Percentiles rank a stretch among this genome's conserved stretches.
phyloP scores from a whole-genome alignment of 2,113 vertebrate genomes.

The Anoura caudifer region DNA sequence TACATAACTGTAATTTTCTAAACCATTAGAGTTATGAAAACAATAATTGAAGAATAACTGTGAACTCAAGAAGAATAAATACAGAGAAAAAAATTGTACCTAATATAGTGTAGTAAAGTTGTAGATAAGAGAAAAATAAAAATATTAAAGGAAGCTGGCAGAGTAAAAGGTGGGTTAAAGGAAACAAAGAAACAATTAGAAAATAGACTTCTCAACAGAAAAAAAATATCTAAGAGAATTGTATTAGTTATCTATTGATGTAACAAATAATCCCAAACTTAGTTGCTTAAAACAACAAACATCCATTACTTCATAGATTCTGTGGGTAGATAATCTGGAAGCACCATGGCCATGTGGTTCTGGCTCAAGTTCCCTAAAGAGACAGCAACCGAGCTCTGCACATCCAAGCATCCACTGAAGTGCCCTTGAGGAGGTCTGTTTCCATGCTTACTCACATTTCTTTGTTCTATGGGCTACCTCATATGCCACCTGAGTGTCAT shows the following conservation, averaged over 20 bases:
- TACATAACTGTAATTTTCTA: not conserved
- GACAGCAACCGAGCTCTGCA: not conserved
- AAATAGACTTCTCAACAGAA: not conserved
- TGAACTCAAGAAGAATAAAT: not conserved
- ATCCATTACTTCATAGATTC: not conserved
- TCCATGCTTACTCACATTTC: not conserved
- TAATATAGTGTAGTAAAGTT: not conserved
- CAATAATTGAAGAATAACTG: not conserved
- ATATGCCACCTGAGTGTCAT: not conserved
- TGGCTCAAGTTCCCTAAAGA: not conserved
- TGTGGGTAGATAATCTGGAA: not conserved
- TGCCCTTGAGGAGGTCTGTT: not conserved
- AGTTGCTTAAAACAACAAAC: not conserved
- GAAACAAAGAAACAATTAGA: not conserved
- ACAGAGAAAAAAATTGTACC: conserved; percentile 6
- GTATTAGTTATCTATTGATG: not conserved
- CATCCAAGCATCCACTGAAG: not conserved
- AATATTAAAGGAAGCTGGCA: not conserved
- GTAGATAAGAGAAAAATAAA: not conserved
- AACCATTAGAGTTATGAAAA: not conserved
- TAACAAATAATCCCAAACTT: not conserved
- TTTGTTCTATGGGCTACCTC: not conserved
- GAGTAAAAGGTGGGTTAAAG: not conserved
- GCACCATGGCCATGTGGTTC: not conserved
- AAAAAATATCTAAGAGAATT: not conserved